Evolutionary conservation across 2,797 vertebrate genomes (phyloP).

Genomic region (Lagocephalus sceleratus): DNA sequence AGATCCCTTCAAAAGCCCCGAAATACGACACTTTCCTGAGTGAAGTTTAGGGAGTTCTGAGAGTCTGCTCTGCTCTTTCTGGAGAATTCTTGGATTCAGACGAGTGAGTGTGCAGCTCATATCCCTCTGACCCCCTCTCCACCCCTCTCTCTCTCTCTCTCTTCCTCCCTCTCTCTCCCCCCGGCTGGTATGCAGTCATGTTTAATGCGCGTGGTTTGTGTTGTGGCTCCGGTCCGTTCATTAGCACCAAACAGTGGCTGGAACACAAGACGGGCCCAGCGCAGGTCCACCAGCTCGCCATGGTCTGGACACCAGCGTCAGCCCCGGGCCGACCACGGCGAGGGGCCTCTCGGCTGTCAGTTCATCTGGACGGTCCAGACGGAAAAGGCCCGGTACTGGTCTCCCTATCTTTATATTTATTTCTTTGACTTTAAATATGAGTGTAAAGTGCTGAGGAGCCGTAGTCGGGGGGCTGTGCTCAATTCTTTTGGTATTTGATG

Average conservation of each 20-base stretch:
- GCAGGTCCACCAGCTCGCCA: too few species aligned
- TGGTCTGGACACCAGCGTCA: slow-evolving; percentile 59
- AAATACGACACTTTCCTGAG: too few species aligned
- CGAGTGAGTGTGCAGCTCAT: too few species aligned
- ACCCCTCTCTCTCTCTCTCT: slow-evolving; percentile 40
- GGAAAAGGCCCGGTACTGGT: too few species aligned
- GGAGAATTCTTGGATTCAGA: too few species aligned
- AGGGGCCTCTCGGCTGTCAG: too few species aligned
- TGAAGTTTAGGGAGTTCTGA: background rate
- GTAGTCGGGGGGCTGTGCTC: background rate
- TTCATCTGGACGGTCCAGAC: slow-evolving; percentile 17
- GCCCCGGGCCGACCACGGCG: slow-evolving; percentile 48
- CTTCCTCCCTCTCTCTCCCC: slow-evolving; percentile 48
- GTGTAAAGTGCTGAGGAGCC: background rate
- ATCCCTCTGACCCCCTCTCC: slow-evolving; percentile 10
- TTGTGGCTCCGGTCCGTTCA: slow-evolving; percentile 80
- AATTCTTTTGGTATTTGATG: background rate
- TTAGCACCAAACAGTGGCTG: slow-evolving; percentile 76
- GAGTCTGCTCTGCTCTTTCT: background rate
- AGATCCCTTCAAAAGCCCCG: slow-evolving; percentile 44
- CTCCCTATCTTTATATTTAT: too few species aligned
- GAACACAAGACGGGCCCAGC: slow-evolving; percentile 74
- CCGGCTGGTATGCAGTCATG: slow-evolving; percentile 66
- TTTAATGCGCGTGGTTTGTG: slow-evolving; percentile 80
- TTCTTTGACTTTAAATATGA: too few species aligned